phyloP scores from a whole-genome alignment of 2,888 invertebrate genomes.

The Antheraea yamamai region DNA sequence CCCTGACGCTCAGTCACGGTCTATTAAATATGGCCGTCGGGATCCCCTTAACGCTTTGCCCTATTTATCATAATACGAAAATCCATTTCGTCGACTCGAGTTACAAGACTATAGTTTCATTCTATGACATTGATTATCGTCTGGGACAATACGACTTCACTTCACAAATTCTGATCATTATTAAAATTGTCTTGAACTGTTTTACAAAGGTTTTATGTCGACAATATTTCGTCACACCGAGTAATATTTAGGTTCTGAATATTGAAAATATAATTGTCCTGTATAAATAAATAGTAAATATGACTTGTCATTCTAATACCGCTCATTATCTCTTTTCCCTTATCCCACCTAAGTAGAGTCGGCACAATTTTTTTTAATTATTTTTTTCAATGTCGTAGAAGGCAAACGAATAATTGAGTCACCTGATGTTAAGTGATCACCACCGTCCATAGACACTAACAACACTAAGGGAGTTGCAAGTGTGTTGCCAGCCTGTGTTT shows the following conservation, averaged over 20 bases:
- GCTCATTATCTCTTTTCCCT: no score
- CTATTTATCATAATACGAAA: conserved; percentile 31
- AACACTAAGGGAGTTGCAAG: no score
- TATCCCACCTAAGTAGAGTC: no score
- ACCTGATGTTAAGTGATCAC: no score
- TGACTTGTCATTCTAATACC: not conserved
- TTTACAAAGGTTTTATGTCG: not conserved
- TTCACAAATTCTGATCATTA: not conserved
- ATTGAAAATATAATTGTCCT: not conserved
- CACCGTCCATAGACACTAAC: no score
- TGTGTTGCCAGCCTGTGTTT: no score
- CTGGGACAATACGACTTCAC: not conserved
- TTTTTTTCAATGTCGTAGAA: no score
- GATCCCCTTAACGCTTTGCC: conserved; percentile 26
- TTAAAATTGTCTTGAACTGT: not conserved
- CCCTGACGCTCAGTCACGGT: conserved; percentile 38
- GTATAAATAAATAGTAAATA: not conserved
- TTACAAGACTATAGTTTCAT: conserved; percentile 15
- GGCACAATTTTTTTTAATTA: no score
- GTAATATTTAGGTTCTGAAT: not conserved
- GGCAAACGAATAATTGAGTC: no score
- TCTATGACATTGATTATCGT: not conserved
- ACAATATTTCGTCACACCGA: not conserved
- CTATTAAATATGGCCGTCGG: conserved; percentile 36
- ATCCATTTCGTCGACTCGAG: conserved; percentile 25